Conservation (phyloP, 2,113 vertebrate genomes). For the Patagioenas fasciata region DNA sequence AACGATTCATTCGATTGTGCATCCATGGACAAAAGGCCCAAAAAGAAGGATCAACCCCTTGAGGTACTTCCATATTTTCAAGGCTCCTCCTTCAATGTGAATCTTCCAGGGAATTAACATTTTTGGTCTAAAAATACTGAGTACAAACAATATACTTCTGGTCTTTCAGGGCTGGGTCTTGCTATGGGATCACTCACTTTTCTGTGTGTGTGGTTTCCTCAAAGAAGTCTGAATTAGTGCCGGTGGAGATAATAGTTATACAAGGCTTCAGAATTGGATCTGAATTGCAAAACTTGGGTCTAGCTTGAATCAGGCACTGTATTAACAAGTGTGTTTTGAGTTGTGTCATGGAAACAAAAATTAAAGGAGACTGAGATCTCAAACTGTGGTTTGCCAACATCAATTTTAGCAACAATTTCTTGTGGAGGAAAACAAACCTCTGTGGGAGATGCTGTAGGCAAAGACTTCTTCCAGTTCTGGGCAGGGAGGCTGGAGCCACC, state of each 20-base stretch:
- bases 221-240: background rate
- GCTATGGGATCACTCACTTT: background rate
- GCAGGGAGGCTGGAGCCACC: background rate
- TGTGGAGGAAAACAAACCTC: background rate
- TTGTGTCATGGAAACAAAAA: background rate
- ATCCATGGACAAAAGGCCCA: conserved; percentile 63
- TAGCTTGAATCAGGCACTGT: background rate
- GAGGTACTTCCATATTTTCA: conserved; percentile 73
- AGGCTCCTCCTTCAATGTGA: background rate
- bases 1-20: conserved; percentile 70
- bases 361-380: background rate
- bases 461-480: background rate
- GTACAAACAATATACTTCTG: background rate
- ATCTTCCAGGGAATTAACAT: background rate
- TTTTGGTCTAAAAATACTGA: background rate
- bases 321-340: background rate
- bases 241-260: background rate
- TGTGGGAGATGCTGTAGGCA: background rate
- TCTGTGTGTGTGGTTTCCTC: background rate
- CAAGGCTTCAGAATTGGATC: background rate
- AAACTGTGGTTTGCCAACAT: background rate
- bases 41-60: conserved; percentile 71
- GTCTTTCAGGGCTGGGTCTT: background rate
- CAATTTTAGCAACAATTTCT: background rate
- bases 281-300: background rate